phyloP scores from a whole-genome alignment of 2,113 vertebrate genomes.

The Amphilophus citrinellus region DNA sequence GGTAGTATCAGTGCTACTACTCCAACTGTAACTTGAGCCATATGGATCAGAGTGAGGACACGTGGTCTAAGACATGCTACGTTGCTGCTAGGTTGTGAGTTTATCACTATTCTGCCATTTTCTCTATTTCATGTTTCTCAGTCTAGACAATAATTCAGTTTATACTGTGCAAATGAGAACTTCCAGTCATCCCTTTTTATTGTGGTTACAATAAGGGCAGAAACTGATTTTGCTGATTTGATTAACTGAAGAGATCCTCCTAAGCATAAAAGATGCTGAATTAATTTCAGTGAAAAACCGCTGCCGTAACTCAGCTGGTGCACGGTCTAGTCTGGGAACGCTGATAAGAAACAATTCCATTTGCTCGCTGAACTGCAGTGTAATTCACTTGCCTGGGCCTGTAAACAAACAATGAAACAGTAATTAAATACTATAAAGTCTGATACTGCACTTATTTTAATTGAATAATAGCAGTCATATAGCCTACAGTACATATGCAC shows the following conservation, averaged over 20 bases:
- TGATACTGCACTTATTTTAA: slow-evolving; percentile 64
- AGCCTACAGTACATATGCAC: slow-evolving; percentile 48
- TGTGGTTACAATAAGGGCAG: slow-evolving; percentile 44
- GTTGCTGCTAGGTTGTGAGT: background rate
- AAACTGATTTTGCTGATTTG: slow-evolving; percentile 74
- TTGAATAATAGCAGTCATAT: slow-evolving; percentile 59
- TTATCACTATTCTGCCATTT: slow-evolving; percentile 32
- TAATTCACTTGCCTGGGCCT: slow-evolving; percentile 72
- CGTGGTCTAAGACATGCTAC: slow-evolving; percentile 8
- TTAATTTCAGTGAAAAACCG: slow-evolving; percentile 66
- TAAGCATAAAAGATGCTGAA: slow-evolving; percentile 68
- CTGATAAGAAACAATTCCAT: slow-evolving; percentile 75
- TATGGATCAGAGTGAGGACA: slow-evolving; percentile 13
- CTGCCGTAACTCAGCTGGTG: slow-evolving; percentile 37
- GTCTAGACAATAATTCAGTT: slow-evolving; percentile 61
- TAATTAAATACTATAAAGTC: slow-evolving; percentile 74
- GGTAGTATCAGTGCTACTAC: background rate
- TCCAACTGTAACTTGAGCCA: background rate
- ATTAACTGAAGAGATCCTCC: slow-evolving; percentile 73
- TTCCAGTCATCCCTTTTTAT: slow-evolving; percentile 70
- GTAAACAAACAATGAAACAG: slow-evolving; percentile 67
- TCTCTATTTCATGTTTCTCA: slow-evolving; percentile 47
- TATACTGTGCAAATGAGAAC: slow-evolving; percentile 50
- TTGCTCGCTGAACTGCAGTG: slow-evolving; percentile 48
- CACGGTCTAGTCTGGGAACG: slow-evolving; percentile 52